Base-by-base conservation (phyloP, 2,888 invertebrate species). In the Platynereis dumerilii region DNA sequence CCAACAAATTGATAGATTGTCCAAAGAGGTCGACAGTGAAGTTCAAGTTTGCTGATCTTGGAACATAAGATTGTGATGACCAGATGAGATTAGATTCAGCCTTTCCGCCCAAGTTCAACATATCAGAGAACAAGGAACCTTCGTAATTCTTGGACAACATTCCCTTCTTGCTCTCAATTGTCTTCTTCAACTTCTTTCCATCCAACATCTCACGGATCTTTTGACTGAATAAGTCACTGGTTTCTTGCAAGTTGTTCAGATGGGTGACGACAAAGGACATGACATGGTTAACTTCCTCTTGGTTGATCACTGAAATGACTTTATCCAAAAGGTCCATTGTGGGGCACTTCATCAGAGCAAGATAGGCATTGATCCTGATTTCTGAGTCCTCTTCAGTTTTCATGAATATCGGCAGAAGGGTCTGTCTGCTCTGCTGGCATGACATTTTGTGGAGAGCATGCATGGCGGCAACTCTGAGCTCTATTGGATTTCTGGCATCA, bases 261-360 rank as follows among this genome's bases (percentile, higher is more conserved):
- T 96, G 95, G 60, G 93, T 94, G 94, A 94, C 96, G 1, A 96
- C 92, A 83, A 94, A 96, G 2, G 95, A 94, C n/a, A 93, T 94
- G 42, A 96, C 94, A 89, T 96, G 96, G 84, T 94, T 94, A 22
- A 93, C 90, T 73, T 90, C 87, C 79, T 95, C 94, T 12, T 54
- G 22, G 22, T 57, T 24, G 7, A 70, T 54, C 0, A 70, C 64
- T 3, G 58, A 64, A 78, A 91, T 90, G 55, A 96, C 90, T 61
- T 88, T 88, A 63, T 89, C 86, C 0, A 96, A 87, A 0, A 91
- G 88, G 55, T 89, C 87, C 72, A 93, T 89, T 73, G 90, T 90
- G 0, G 95, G 94, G 80, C 96, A 96, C 61, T 88, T 88, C 93
- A 96, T 95, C 2, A 92, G 88, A 84, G 93, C 92, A 48, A 95